These are phyloP conservation scores for Syngnathoides biaculeatus DNA, from an alignment of 2,113 vertebrate species.

Conservation along the genomic window DNA sequence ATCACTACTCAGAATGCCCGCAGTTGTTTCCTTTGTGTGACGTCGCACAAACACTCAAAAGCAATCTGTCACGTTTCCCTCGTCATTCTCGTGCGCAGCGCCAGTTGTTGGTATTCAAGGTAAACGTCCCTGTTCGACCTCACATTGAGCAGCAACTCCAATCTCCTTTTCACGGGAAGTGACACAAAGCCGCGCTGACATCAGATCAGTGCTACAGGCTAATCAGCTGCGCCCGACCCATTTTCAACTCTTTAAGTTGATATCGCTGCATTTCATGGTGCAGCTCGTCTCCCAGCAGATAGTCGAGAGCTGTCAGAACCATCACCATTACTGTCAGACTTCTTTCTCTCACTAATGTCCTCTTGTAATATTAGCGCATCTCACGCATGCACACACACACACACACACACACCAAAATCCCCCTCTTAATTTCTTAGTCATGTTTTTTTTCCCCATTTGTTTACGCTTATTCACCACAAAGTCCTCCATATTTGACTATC, in stretches of 20 bases:
- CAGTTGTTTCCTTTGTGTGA: conserved; percentile 64
- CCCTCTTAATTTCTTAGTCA: neutral
- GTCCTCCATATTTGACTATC: neutral
- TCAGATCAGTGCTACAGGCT: conserved; percentile 12
- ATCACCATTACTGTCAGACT: conserved; percentile 17
- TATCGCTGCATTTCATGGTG: conserved; percentile 8
- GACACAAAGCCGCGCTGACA: conserved; percentile 26
- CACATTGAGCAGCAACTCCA: neutral
- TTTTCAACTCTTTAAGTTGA: conserved; percentile 18
- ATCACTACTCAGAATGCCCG: conserved; percentile 65
- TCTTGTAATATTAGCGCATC: neutral
- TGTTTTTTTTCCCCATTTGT: neutral
- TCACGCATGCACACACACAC: neutral
- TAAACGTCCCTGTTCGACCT: conserved; percentile 22
- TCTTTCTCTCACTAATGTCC: neutral
- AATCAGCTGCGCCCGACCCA: conserved; percentile 20
- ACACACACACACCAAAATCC: neutral
- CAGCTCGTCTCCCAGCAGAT: conserved; percentile 20
- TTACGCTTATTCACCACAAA: conserved; percentile 1
- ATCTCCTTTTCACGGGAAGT: conserved; percentile 4
- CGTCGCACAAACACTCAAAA: conserved; percentile 15
- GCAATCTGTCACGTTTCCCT: conserved; percentile 26
- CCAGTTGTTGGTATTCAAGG: conserved; percentile 30
- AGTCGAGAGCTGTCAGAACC: conserved; percentile 37
- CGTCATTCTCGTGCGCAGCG: conserved; percentile 19